phyloP scores from a whole-genome alignment of 1,140 invertebrate genomes.

The Drosophila albomicans region DNA sequence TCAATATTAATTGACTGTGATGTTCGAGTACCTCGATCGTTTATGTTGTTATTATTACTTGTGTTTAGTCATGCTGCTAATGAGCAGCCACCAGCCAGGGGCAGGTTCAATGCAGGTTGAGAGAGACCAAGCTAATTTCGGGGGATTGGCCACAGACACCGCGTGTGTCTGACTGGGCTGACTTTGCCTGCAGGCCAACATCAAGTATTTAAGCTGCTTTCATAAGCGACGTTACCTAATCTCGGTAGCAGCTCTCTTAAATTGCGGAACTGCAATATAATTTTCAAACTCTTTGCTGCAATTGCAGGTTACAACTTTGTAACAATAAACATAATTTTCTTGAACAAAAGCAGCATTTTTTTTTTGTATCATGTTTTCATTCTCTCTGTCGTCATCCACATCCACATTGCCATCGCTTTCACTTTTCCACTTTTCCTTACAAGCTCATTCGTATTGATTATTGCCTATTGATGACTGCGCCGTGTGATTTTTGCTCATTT shows the following conservation, averaged over 20 bases:
- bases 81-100: slow-evolving; percentile 46
- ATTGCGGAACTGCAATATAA: slow-evolving; percentile 72
- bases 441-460: slow-evolving; percentile 74
- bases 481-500: slow-evolving; percentile 54
- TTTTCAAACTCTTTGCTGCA: slow-evolving; percentile 53
- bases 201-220: slow-evolving; percentile 42
- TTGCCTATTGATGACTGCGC: slow-evolving; percentile 59
- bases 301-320: slow-evolving; percentile 36
- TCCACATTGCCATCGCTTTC: slow-evolving; percentile 56
- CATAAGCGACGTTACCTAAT: slow-evolving; percentile 67
- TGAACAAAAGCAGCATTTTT: slow-evolving; percentile 33
- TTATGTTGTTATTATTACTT: slow-evolving; percentile 52
- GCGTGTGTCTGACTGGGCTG: slow-evolving; percentile 26
- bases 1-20: slow-evolving; percentile 75
- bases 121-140: slow-evolving; percentile 25
- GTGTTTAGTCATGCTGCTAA: slow-evolving; percentile 71
- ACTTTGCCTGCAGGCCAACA: slow-evolving; percentile 22
- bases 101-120: slow-evolving; percentile 67
- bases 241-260: slow-evolving; percentile 30
- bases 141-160: slow-evolving; percentile 45
- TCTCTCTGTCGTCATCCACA: slow-evolving; percentile 30
- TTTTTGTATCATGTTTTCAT: slow-evolving; percentile 46
- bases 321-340: slow-evolving; percentile 68
- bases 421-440: slow-evolving; percentile 77
- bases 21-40: slow-evolving; percentile 49